These are phyloP conservation scores for Tenthredo livida DNA, from an alignment of 2,888 invertebrate species.

Conservation along the genomic window DNA sequence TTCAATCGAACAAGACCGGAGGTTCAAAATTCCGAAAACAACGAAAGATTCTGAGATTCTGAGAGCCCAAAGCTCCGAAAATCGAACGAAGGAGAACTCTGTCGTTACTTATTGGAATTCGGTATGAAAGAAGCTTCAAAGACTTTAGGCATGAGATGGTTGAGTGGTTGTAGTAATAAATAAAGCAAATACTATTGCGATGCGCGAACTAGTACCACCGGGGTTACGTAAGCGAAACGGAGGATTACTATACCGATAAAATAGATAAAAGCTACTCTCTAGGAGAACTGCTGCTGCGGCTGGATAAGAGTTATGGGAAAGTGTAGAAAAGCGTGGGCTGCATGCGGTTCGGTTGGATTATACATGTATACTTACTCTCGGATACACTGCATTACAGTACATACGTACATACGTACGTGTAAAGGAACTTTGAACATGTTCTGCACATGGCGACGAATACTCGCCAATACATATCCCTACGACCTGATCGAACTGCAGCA, in stretches of 20 bases:
- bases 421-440: constrained; percentile 27
- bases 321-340: constrained; percentile 27
- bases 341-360: neutral
- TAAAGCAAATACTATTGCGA: constrained; percentile 16
- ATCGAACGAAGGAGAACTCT: neutral
- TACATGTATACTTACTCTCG: neutral
- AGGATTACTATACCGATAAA: constrained; percentile 39
- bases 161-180: constrained; percentile 1
- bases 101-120: neutral
- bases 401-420: neutral
- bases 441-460: constrained; percentile 1
- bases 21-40: too few species aligned
- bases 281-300: constrained; percentile 9
- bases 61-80: too few species aligned
- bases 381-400: neutral
- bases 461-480: constrained; percentile 10
- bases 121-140: neutral
- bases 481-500: neutral
- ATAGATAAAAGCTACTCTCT: neutral
- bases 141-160: neutral
- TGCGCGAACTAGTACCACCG: constrained; percentile 18
- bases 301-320: constrained; percentile 18
- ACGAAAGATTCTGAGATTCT: too few species aligned
- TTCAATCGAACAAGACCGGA: too few species aligned
- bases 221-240: constrained; percentile 33